These are phyloP conservation scores for Amiota minor DNA, from an alignment of 2,888 invertebrate genomes.

Conservation along the genomic window DNA sequence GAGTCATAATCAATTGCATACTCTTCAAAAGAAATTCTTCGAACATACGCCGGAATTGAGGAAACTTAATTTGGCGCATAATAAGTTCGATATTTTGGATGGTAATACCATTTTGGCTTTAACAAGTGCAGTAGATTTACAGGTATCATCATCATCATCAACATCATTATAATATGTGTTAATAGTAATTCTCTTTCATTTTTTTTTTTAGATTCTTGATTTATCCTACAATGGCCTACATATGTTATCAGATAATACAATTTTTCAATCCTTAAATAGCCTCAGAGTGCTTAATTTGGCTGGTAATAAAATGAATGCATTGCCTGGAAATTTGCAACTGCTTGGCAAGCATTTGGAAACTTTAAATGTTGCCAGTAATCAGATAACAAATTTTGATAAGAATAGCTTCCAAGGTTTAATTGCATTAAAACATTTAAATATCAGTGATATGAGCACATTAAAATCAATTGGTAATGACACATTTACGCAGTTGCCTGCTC, in stretches of 20 bases:
- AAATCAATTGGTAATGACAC: constrained; percentile 76
- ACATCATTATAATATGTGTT: neutral
- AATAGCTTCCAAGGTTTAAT: constrained; percentile 77
- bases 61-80: constrained; percentile 78
- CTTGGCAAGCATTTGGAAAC: constrained; percentile 76
- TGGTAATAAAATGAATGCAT: constrained; percentile 77
- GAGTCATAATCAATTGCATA: constrained; percentile 79
- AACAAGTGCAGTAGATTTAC: constrained; percentile 75
- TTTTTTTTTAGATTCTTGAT: constrained; percentile 74
- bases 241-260: constrained; percentile 75
- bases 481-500: constrained; percentile 74
- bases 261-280: constrained; percentile 75
- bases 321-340: constrained; percentile 77
- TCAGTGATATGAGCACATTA: constrained; percentile 77
- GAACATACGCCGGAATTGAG: constrained; percentile 79
- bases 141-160: constrained; percentile 73
- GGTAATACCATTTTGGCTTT: constrained; percentile 77
- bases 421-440: constrained; percentile 77
- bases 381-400: constrained; percentile 76
- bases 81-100: constrained; percentile 78
- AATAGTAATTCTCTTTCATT: neutral
- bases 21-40: constrained; percentile 78
- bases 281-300: constrained; percentile 77
- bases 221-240: constrained; percentile 77
- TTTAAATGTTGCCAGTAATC: constrained; percentile 79